Evolutionary conservation across 2,797 vertebrate species (phyloP).

Genomic region (Paratrypauchen microcephalus): DNA sequence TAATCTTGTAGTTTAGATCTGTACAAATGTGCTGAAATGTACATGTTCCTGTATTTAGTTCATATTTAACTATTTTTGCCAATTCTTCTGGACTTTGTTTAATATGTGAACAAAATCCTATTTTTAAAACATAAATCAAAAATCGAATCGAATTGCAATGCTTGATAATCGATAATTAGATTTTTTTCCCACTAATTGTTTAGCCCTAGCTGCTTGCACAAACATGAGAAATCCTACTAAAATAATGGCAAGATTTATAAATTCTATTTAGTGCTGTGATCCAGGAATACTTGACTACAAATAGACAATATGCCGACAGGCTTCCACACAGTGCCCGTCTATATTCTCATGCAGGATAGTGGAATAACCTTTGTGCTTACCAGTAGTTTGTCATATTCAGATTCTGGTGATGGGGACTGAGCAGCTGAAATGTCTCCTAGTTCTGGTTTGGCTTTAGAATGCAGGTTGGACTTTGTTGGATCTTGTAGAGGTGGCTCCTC

Average conservation of each 20-base stretch:
- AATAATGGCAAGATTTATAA: neutral
- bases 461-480: constrained; percentile 13
- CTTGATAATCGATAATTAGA: too few relatives aligned
- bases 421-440: constrained; percentile 27
- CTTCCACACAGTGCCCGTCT: neutral
- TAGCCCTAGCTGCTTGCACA: too few relatives aligned
- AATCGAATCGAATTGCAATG: too few relatives aligned
- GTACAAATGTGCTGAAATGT: too few relatives aligned
- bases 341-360: neutral
- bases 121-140: too few relatives aligned
- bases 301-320: neutral
- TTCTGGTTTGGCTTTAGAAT: constrained; percentile 21
- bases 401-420: constrained; percentile 77
- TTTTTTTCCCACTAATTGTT: too few relatives aligned
- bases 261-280: neutral
- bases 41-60: too few relatives aligned
- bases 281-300: neutral
- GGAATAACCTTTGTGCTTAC: constrained; percentile 53
- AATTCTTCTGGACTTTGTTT: too few relatives aligned
- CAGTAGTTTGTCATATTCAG: constrained; percentile 83
- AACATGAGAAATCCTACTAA: neutral
- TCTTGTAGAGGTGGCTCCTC: constrained; percentile 12
- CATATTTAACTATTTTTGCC: too few relatives aligned
- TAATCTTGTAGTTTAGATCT: too few relatives aligned
- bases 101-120: too few relatives aligned